A percentile compares a stretch with the other conserved stretches of the same genome.
phyloP scores from a whole-genome alignment of 2,888 invertebrate genomes.

The Mechanitis messenoides region DNA sequence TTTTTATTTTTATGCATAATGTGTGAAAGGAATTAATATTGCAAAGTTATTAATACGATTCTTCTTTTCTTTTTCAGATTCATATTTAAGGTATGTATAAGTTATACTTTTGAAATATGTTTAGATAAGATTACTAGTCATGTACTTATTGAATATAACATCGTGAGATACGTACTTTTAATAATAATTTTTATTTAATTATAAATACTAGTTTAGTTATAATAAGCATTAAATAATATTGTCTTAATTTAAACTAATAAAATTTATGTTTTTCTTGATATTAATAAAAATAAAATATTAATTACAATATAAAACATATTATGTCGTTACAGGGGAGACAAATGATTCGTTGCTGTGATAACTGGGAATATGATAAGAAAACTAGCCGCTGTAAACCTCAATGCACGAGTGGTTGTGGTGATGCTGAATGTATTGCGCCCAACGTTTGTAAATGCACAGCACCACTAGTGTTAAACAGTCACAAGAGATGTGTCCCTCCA shows the following conservation, averaged over 20 bases:
- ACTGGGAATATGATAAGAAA: slow-evolving; percentile 18
- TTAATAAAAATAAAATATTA: no score
- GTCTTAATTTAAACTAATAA: no score
- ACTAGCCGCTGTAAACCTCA: slow-evolving; percentile 31
- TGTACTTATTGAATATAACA: not conserved
- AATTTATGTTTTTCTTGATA: no score
- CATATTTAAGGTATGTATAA: not conserved
- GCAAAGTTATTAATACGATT: not conserved
- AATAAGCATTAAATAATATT: no score
- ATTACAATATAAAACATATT: no score
- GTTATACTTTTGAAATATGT: not conserved
- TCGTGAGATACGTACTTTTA: no score
- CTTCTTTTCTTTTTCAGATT: not conserved
- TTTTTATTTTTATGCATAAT: no score
- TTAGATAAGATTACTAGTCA: not conserved
- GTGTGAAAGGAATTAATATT: not conserved
- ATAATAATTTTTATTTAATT: no score
- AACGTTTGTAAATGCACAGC: slow-evolving; percentile 45
- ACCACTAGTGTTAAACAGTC: slow-evolving; percentile 32
- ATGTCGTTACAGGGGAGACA: not conserved
- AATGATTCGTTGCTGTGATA: slow-evolving; percentile 23
- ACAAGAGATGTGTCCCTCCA: slow-evolving; percentile 28
- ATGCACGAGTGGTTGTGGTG: slow-evolving; percentile 42
- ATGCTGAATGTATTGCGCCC: slow-evolving; percentile 45
- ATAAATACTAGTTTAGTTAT: no score